A percentile compares a stretch with the other conserved stretches of the same genome.
Conservation (phyloP, 2,888 invertebrate species). For the Allygus modestus region DNA sequence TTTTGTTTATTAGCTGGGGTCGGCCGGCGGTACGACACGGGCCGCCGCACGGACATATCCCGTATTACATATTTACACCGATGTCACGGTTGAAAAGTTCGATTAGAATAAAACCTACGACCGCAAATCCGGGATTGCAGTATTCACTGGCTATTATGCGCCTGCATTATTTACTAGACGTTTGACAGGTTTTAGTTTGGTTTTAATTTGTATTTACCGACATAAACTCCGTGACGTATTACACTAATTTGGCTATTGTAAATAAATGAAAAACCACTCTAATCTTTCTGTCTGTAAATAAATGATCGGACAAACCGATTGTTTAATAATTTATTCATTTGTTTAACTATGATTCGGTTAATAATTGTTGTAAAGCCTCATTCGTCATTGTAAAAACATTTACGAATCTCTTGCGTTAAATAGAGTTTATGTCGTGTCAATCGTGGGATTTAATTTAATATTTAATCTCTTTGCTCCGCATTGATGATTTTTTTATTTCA, state of each 20-base stretch:
- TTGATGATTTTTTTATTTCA: too few relatives aligned
- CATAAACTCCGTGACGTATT: slow-evolving; percentile 44
- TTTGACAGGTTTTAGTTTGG: slow-evolving; percentile 33
- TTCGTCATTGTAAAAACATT: not conserved
- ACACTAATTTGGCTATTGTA: slow-evolving; percentile 39
- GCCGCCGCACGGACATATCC: not conserved
- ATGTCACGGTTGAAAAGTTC: slow-evolving; percentile 20
- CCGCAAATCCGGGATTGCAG: slow-evolving; percentile 30
- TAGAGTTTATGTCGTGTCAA: not conserved
- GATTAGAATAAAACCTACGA: slow-evolving; percentile 15
- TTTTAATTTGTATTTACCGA: slow-evolving; percentile 46
- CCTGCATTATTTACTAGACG: slow-evolving; percentile 35
- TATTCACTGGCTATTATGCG: not conserved
- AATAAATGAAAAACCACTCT: slow-evolving; percentile 50
- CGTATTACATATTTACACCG: slow-evolving; percentile 17
- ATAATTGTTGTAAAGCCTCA: not conserved
- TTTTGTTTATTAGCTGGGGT: slow-evolving; percentile 55
- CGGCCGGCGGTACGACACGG: not conserved
- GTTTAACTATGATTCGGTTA: slow-evolving; percentile 21
- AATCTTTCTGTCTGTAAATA: slow-evolving; percentile 43
- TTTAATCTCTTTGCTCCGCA: too few relatives aligned
- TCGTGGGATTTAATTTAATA: not conserved
- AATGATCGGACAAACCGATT: slow-evolving; percentile 25
- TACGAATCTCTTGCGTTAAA: not conserved
- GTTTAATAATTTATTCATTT: slow-evolving; percentile 44